Evolutionary conservation across 2,888 invertebrate species (phyloP), one percentile per base, ranked within the genome.

Genomic region (Folsomia candida): DNA sequence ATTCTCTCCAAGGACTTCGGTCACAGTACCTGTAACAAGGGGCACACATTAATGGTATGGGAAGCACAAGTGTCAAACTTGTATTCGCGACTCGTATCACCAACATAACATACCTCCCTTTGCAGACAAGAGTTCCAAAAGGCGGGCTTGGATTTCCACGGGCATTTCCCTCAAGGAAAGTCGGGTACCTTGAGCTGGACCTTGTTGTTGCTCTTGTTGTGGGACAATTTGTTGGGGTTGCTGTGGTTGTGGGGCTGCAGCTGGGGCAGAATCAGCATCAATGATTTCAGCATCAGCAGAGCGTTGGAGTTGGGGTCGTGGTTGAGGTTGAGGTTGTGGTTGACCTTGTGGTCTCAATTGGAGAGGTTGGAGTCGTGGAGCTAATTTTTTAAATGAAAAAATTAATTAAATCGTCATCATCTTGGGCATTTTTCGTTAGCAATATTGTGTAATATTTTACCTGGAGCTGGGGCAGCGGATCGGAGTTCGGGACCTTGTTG

Each of bases 61-160:
- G n/a, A n/a, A n/a, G n/a, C n/a, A n/a, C n/a, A n/a, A n/a, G n/a
- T n/a, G n/a, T n/a, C n/a, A n/a, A n/a, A n/a, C n/a, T n/a, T n/a
- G n/a, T n/a, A n/a, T n/a, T n/a, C n/a, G n/a, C n/a, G 54, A 83
- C 83, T 66, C 83, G 84, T 81, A 84, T 84, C 14, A 84, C 81
- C 1, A 84, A 82, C 37, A 83, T 83, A n/a, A n/a, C n/a, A n/a
- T n/a, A n/a, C n/a, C n/a, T 69, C 83, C 84, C 63, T 80, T 83
- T 68, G 83, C 87, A 69, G 82, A 86, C 47, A 86, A 81, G 58
- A 87, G 82, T 47, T 86, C 84, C 78, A 87, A 83, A 25, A 87
- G 84, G 71, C 84, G 84, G 67, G 85, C 84, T 78, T 87, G 86
- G 76, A 79, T 76, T 51, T 78, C 79, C 68, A 68, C 60, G n/a